A percentile compares a stretch with the other conserved stretches of the same genome.
These are phyloP conservation scores for Maccullochella peelii DNA, from an alignment of 2,113 vertebrate species.

Conservation along the genomic window DNA sequence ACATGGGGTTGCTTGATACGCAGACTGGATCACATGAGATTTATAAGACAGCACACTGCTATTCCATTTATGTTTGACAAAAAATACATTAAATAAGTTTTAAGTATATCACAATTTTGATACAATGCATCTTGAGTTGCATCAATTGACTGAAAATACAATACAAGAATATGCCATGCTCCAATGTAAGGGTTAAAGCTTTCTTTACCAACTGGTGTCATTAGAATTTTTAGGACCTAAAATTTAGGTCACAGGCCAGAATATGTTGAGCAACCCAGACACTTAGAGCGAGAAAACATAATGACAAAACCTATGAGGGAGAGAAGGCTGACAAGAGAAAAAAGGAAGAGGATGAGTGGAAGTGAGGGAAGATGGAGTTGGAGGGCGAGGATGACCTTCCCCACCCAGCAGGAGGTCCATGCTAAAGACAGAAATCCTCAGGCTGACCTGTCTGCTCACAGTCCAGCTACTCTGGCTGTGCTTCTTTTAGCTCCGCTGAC, in stretches of 20 bases:
- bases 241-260: background rate
- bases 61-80: no score
- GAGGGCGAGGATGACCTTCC: conserved; percentile 53
- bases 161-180: background rate
- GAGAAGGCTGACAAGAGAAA: background rate
- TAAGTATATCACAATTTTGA: background rate
- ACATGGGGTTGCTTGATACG: background rate
- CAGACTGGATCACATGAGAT: background rate
- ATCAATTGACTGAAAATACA: background rate
- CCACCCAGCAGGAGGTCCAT: conserved; percentile 34
- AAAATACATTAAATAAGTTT: background rate
- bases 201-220: background rate
- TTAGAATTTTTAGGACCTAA: background rate
- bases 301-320: background rate
- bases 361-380: conserved; percentile 21
- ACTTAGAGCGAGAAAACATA: background rate
- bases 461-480: background rate
- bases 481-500: conserved; percentile 38
- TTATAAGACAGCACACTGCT: background rate
- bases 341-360: conserved; percentile 1
- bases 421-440: conserved; percentile 56
- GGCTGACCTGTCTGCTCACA: conserved; percentile 37
- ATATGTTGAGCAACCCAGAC: background rate
- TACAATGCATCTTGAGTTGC: no score
- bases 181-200: background rate